A percentile compares a stretch with the other conserved stretches of the same genome.
Evolutionary conservation across 1,140 invertebrate species (phyloP).

Genomic region (Dendroctonus valens): DNA sequence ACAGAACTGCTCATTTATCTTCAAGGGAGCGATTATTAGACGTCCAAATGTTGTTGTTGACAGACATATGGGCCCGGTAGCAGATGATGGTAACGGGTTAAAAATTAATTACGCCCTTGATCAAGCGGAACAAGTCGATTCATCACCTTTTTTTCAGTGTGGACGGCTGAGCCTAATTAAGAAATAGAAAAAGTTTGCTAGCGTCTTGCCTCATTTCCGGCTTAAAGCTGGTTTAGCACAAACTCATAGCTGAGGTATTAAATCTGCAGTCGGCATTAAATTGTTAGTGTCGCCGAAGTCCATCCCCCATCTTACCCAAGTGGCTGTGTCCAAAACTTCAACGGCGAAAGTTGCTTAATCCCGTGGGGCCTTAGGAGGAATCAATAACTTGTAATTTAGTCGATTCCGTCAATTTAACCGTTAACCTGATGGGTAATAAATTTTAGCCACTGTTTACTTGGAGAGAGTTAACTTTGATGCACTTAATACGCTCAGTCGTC

Average conservation of each 20-base stretch:
- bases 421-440: slow-evolving; percentile 35
- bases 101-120: slow-evolving; percentile 16
- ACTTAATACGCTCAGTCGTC: slow-evolving; percentile 13
- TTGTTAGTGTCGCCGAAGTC: slow-evolving; percentile 34
- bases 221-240: no score
- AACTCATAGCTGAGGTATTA: slow-evolving; percentile 4
- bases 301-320: slow-evolving; percentile 29
- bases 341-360: slow-evolving; percentile 34
- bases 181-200: no score
- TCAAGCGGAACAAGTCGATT: slow-evolving; percentile 3
- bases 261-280: slow-evolving; percentile 31
- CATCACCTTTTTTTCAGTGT: no score
- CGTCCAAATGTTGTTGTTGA: slow-evolving; percentile 4
- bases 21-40: neutral
- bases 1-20: no score
- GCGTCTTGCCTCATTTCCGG: no score
- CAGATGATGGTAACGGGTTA: slow-evolving; percentile 35
- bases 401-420: slow-evolving; percentile 34
- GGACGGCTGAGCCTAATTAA: no score
- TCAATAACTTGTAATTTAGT: slow-evolving; percentile 36
- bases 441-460: slow-evolving; percentile 26
- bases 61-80: neutral
- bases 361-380: slow-evolving; percentile 31
- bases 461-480: slow-evolving; percentile 12
- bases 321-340: slow-evolving; percentile 36